These are phyloP conservation scores for Anthopleura xanthogrammica DNA, from an alignment of 92 coral and sea anemone species.

Conservation along the genomic window DNA sequence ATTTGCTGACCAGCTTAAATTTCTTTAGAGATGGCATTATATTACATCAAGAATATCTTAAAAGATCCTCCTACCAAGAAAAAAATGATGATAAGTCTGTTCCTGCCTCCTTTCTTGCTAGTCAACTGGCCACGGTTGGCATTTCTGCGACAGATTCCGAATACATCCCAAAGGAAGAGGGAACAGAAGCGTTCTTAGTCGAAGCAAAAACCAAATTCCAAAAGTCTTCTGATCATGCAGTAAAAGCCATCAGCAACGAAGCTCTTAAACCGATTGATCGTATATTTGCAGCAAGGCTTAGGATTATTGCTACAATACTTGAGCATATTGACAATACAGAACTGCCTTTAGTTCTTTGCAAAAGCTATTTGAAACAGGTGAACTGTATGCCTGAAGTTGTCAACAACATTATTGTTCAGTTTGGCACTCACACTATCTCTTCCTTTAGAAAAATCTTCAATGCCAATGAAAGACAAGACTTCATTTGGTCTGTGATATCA, in stretches of 20 bases:
- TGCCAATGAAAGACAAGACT: conserved; percentile 28
- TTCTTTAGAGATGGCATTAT: conserved; percentile 42
- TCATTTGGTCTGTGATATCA: conserved; percentile 27
- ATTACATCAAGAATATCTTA: conserved; percentile 18
- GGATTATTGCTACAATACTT: conserved; percentile 28
- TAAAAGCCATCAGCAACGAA: conserved; percentile 43
- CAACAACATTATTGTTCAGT: conserved; percentile 26
- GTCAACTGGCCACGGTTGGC: neutral
- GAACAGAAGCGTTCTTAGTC: conserved; percentile 16
- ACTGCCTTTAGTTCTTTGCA: conserved; percentile 17
- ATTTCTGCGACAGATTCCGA: neutral
- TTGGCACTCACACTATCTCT: conserved; percentile 12
- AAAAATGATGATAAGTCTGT: neutral
- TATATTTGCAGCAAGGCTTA: conserved; percentile 33
- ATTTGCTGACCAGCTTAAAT: conserved; percentile 31
- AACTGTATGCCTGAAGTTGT: conserved; percentile 25
- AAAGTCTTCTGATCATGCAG: conserved; percentile 33
- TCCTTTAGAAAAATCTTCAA: conserved; percentile 18
- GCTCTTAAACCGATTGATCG: conserved; percentile 28
- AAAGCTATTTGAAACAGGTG: conserved; percentile 35
- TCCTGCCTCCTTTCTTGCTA: neutral
- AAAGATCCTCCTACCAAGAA: neutral
- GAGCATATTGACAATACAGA: conserved; percentile 33
- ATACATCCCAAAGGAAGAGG: neutral
- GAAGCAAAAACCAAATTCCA: conserved; percentile 40